Evolutionary conservation across 2,797 vertebrate genomes (phyloP), one percentile per base, ranked within the genome.

Genomic region (Geotrypetes seraphini): DNA sequence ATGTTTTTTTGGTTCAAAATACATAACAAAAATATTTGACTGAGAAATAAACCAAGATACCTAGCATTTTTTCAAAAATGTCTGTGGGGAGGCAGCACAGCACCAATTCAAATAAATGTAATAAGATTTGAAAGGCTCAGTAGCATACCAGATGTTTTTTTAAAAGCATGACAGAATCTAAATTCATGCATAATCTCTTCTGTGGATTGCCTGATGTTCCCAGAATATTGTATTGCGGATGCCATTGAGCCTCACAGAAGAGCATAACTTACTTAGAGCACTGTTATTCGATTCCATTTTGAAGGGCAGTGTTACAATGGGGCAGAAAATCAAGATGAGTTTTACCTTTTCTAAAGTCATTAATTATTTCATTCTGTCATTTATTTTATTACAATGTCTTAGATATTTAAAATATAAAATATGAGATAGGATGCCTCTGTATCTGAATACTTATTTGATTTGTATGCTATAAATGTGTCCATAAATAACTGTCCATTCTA

Each of bases 121-220:
- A 51, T 54, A 50, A 36, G 57, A 38, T 57, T 58, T 66, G 14
- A 38, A 28, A 18, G 44, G 44, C 19, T 28, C 48, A 46, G 5
- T 59, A 38, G 57, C 60, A 50, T 40, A 57, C 40, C 36, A 59
- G 37, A 33, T 48, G 12, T 29, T 54, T 29, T n/a, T 39, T 51
- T 36, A 5, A 10, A 17, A 13, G 21, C 29, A 22, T 32, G 42
- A 11, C 4, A 22, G 12, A 37, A 29, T 24, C 53, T 46, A 61
- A 50, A 47, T 52, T 10, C 44, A 21, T 39, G 7, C 39, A 4
- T 50, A 43, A 43, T 39, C 57, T 39, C 29, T 57, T 51, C 7
- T 23, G n/a, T 38, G 28, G 4, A 22, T 31, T 48, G 43, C 31
- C 10, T 31, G 58, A 2, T 46, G 3, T 47, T 50, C 12, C 10